Conservation (phyloP, 2,888 invertebrate species). For the Ophioninae sp. region DNA sequence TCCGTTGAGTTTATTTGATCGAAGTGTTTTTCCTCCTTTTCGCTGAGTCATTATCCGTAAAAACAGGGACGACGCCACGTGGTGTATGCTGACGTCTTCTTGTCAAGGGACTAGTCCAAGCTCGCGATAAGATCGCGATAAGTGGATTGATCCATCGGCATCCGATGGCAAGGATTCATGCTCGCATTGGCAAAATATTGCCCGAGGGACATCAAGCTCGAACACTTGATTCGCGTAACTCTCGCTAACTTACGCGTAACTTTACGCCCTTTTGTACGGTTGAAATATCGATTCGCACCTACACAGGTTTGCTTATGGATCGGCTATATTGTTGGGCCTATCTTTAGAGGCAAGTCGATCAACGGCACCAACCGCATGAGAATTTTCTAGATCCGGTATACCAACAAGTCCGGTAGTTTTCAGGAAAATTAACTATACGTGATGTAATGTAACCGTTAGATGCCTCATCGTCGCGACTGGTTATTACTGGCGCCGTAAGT, state of each 20-base stretch:
- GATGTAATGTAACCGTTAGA: conserved; percentile 67
- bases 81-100: background rate
- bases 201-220: background rate
- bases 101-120: background rate
- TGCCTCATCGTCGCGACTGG: conserved; percentile 62
- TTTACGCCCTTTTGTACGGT: background rate
- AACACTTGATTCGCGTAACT: background rate
- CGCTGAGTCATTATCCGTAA: background rate
- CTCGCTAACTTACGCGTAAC: conserved; percentile 6
- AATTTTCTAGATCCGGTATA: conserved; percentile 64
- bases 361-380: conserved; percentile 54
- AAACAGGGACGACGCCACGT: background rate
- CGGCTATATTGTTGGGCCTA: conserved; percentile 40
- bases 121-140: conserved; percentile 25
- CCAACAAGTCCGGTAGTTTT: conserved; percentile 63
- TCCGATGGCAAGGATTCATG: conserved; percentile 21
- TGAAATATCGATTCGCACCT: background rate
- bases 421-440: conserved; percentile 63
- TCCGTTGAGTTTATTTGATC: background rate
- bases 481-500: conserved; percentile 63
- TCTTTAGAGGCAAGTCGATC: conserved; percentile 55
- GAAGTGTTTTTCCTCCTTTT: background rate
- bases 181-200: conserved; percentile 2
- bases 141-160: conserved; percentile 34
- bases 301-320: background rate